These are phyloP conservation scores for Muntiacus muntjak DNA, from an alignment of 2,113 vertebrate species.

Conservation along the genomic window DNA sequence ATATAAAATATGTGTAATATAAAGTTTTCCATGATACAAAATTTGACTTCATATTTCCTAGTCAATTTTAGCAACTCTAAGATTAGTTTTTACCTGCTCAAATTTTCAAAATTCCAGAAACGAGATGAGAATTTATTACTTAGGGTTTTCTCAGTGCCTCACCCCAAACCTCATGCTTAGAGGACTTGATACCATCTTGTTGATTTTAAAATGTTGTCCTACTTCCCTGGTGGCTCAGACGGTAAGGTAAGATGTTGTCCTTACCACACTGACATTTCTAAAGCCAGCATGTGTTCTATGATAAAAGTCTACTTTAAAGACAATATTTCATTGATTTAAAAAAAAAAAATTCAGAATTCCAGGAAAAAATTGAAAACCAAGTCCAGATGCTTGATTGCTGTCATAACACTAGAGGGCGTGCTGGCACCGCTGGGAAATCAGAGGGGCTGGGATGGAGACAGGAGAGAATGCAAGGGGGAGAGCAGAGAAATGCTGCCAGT, in stretches of 20 bases:
- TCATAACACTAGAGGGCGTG: constrained; percentile 53
- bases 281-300: background rate
- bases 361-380: background rate
- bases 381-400: background rate
- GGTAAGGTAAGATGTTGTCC: background rate
- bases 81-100: background rate
- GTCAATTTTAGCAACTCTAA: background rate
- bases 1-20: background rate
- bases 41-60: background rate
- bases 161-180: background rate
- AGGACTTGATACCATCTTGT: no score
- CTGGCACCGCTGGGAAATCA: background rate
- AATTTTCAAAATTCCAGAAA: background rate
- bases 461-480: background rate
- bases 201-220: background rate
- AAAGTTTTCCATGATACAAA: background rate
- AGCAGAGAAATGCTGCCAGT: background rate
- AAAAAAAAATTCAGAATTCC: background rate
- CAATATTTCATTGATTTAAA: background rate
- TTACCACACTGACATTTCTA: background rate
- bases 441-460: background rate
- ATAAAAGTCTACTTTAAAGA: background rate
- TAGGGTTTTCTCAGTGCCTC: background rate
- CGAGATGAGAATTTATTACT: background rate
- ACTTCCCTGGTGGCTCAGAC: no score